A percentile compares a stretch with the other conserved stretches of the same genome.
These are phyloP conservation scores for Latheticus oryzae DNA, from an alignment of 2,888 invertebrate genomes.

Conservation along the genomic window DNA sequence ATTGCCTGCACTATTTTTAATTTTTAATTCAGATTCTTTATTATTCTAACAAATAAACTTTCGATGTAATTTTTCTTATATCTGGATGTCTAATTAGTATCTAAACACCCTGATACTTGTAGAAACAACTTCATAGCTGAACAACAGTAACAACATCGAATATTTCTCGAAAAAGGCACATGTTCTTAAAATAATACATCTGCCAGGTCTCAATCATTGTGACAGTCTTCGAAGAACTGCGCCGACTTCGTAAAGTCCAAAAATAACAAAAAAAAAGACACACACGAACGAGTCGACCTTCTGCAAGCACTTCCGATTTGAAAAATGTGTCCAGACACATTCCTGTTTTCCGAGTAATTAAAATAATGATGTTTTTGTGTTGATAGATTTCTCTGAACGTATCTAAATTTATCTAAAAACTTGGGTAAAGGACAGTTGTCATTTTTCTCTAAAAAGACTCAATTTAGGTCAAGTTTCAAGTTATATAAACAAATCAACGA, in stretches of 20 bases:
- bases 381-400: conserved; percentile 32
- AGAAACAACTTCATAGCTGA: too few species aligned
- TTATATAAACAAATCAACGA: too few species aligned
- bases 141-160: conserved; percentile 1
- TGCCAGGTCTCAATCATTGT: conserved; percentile 64
- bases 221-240: conserved; percentile 55
- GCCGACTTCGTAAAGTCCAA: conserved; percentile 58
- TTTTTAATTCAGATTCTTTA: too few species aligned
- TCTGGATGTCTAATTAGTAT: too few species aligned
- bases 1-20: too few species aligned
- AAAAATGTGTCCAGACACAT: conserved; percentile 59
- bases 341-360: conserved; percentile 54
- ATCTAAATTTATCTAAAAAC: conserved; percentile 24
- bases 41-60: too few species aligned
- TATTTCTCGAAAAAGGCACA: conserved; percentile 53
- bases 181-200: conserved; percentile 65
- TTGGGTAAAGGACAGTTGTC: conserved; percentile 8
- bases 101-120: too few species aligned
- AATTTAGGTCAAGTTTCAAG: conserved; percentile 11
- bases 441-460: conserved; percentile 16
- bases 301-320: conserved; percentile 53
- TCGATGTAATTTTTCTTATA: too few species aligned
- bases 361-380: conserved; percentile 47
- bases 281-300: conserved; percentile 43
- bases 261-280: conserved; percentile 60